Evolutionary conservation across 2,797 vertebrate genomes (phyloP), one percentile per base, ranked within the genome.

Genomic region (Oreortyx pictus): DNA sequence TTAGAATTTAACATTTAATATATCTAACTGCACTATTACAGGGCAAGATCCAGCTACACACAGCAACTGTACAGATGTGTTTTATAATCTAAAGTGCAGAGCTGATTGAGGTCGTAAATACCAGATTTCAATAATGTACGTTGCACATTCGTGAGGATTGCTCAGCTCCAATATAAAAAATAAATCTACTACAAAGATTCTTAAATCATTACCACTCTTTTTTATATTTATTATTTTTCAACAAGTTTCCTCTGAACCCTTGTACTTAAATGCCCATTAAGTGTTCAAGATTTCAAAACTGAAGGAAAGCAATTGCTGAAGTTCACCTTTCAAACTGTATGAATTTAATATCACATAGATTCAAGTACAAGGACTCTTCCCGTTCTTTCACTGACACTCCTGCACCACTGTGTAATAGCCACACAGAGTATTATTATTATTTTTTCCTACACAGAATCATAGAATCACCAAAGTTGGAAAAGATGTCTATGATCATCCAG

Each of bases 1-100:
- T 95, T 83, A 5, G 39, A 94, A 94, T 79, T 86, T 93, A 93
- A 82, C 52, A 82, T 90, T 86, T 88, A 93, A 96, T 88, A 90
- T 6, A 84, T 43, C 67, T 11, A 79, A 60, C 74, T 82, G 41
- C 54, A 88, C 49, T 86, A 89, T 79, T 92, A 92, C 94, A 94
- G 80, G 47, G 18, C 77, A 95, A 93, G 73, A 89, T n/a, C 50
- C 33, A 93, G 67, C 8, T 74, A 71, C 25, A 25, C n/a, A 74
- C 35, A 88, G 50, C 33, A 93, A 90, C 35, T 41, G 33, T 57
- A 81, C 18, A 73, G 83, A 57, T 14, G 46, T 83, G 17, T 72
- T 93, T 93, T 71, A 67, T 33, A 75, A 52, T 31, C 4, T 31
- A 78, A 65, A 61, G 11, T 37, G 39, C 70, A 71, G 25, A 70